Base-by-base conservation (phyloP, 2,797 vertebrate genomes). In the Pantherophis vulpinus region DNA sequence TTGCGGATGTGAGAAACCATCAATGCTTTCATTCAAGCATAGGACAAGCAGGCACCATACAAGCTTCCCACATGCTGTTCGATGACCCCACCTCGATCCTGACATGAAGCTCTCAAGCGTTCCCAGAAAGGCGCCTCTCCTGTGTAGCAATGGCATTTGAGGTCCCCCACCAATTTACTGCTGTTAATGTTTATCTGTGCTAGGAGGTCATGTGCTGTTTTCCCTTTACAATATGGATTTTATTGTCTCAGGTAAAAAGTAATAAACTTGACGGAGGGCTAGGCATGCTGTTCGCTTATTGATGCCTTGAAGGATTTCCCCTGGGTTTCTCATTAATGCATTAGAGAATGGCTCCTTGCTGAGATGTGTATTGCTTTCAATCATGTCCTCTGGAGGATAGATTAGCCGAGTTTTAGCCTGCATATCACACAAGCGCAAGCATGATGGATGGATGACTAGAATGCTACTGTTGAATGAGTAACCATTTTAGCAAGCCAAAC, bases 401-500 rank as follows among this genome's bases (percentile, higher is more conserved):
- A 95, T 94, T 95, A 86, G 54, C 54, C 51, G 92, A 70, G 93
- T 88, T 79, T 74, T 91, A 87, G 92, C 93, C 66, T 93, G 12
- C 0, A 63, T 61, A 93, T 89, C 91, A 92, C 95, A 87, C 91
- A 86, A 92, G 93, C 93, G 61, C 94, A 90, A 91, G 95, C 94
- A 96, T 96, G 91, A 92, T 90, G 87, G 92, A 54, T 87, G 95
- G 96, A 94, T 89, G 58, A 94, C 92, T 93, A 70, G 92, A 91
- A 92, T 89, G 87, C 63, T n/a, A 63, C 93, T 95, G 94, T 95
- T 94, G 94, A 96, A 92, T 93, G 23, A 86, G 94, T 94, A 94
- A 90, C 51, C 90, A 18, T 93, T 95, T 95, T 95, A 95, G 93
- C 94, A 96, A 94, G 94, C 95, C 94, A 54, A 93, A 96, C 96